phyloP scores from a whole-genome alignment of 2,113 vertebrate genomes.

The Actenoides hombroni region DNA sequence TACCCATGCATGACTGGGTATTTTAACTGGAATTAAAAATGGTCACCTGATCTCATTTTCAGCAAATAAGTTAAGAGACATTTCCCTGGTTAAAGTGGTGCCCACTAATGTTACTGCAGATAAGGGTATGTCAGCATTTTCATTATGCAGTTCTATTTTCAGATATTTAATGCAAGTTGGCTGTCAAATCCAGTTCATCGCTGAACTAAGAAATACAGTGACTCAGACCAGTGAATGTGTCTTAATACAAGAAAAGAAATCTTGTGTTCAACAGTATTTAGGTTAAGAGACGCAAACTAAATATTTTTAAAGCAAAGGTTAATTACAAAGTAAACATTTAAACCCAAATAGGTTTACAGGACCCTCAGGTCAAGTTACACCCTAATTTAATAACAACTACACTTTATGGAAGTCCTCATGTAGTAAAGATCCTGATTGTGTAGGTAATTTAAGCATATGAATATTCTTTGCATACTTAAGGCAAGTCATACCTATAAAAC shows the following conservation, averaged over 20 bases:
- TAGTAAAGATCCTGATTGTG: not conserved
- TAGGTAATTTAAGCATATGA: not conserved
- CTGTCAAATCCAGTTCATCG: not conserved
- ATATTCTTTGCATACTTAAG: not conserved
- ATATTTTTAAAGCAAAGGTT: not conserved
- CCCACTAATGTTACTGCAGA: not conserved
- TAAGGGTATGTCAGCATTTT: constrained; percentile 28
- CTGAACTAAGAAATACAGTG: constrained; percentile 1
- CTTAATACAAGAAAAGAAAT: not conserved
- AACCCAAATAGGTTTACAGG: not conserved
- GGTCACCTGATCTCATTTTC: constrained; percentile 2
- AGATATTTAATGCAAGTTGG: not conserved
- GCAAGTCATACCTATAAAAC: not conserved
- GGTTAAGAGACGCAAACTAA: not conserved
- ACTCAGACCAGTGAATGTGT: not conserved
- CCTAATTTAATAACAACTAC: not conserved
- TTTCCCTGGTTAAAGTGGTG: constrained; percentile 21
- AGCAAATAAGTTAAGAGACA: constrained; percentile 13
- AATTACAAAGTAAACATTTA: not conserved
- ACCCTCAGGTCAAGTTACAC: not conserved
- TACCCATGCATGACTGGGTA: not conserved
- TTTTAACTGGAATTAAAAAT: constrained; percentile 40
- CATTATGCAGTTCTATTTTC: constrained; percentile 28
- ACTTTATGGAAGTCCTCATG: not conserved
- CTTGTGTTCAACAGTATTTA: not conserved